Evolutionary conservation across 2,113 vertebrate species (phyloP).

Genomic region (Vimba vimba): DNA sequence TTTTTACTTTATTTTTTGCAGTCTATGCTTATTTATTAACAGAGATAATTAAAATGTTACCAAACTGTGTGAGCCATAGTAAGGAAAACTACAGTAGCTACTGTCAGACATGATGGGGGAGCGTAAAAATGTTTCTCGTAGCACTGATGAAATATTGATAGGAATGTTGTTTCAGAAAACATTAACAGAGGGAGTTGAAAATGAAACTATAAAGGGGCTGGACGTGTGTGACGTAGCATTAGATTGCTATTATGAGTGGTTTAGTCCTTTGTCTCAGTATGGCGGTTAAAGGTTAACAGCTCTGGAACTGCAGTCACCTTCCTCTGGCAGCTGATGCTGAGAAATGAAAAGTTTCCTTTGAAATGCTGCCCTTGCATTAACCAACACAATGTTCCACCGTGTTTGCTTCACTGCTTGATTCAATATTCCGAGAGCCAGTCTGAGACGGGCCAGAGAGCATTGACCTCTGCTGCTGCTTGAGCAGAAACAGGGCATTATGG

Average conservation of each 20-base stretch:
- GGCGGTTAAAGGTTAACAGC: not conserved
- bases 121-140: not conserved
- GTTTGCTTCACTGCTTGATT: not conserved
- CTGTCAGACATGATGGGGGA: not conserved
- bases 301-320: not conserved
- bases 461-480: slow-evolving; percentile 1
- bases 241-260: not conserved
- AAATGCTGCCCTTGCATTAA: slow-evolving; percentile 4
- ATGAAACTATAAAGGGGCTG: not conserved
- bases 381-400: not conserved
- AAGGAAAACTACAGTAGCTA: not conserved
- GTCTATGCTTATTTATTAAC: not conserved
- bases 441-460: not conserved
- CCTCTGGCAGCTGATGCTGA: slow-evolving; percentile 1
- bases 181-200: not conserved
- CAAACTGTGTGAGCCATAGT: not conserved
- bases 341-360: slow-evolving; percentile 17
- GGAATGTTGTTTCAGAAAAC: too few relatives aligned
- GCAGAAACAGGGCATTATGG: slow-evolving; percentile 10
- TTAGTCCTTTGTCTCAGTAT: not conserved
- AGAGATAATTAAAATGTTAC: not conserved
- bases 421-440: not conserved
- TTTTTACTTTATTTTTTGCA: too few relatives aligned
- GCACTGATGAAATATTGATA: slow-evolving; percentile 29
- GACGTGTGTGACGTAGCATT: not conserved